Conservation (phyloP, 2,888 invertebrate species). For the Pardosa pseudoannulata region DNA sequence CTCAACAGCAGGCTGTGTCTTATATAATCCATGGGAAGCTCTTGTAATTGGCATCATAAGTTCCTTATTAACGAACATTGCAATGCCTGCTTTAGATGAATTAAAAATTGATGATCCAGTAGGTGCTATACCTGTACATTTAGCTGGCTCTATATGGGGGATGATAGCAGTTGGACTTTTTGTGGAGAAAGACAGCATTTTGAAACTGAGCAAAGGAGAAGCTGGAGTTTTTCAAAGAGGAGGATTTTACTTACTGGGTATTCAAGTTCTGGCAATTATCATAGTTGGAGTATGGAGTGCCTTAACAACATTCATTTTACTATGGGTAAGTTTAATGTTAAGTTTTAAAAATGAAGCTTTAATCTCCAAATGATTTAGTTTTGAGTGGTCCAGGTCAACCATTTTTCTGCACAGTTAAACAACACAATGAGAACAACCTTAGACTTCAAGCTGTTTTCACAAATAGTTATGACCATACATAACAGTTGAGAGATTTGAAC, state of each 20-base stretch:
- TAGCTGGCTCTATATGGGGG: conserved; percentile 77
- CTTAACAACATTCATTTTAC: conserved; percentile 80
- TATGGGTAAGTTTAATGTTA: conserved; percentile 75
- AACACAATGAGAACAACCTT: too few species aligned
- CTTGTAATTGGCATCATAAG: conserved; percentile 89
- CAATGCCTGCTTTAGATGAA: conserved; percentile 87
- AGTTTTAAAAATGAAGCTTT: too few species aligned
- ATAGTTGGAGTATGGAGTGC: conserved; percentile 87
- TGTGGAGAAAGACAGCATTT: conserved; percentile 63
- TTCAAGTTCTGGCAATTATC: conserved; percentile 86
- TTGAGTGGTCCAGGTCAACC: too few species aligned
- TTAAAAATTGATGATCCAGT: conserved; percentile 92
- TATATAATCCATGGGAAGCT: conserved; percentile 92
- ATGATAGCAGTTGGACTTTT: conserved; percentile 73
- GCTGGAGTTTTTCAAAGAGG: conserved; percentile 78
- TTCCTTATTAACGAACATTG: conserved; percentile 84
- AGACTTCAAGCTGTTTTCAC: too few species aligned
- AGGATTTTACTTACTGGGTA: conserved; percentile 88
- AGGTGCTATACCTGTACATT: conserved; percentile 93
- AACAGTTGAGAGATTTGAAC: too few species aligned
- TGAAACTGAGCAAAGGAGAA: conserved; percentile 82
- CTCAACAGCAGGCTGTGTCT: conserved; percentile 77
- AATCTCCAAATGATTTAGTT: too few species aligned
- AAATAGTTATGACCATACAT: too few species aligned
- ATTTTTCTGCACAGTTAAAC: too few species aligned